phyloP scores from a whole-genome alignment of 2,888 invertebrate species.

The Cyaniris semiargus region DNA sequence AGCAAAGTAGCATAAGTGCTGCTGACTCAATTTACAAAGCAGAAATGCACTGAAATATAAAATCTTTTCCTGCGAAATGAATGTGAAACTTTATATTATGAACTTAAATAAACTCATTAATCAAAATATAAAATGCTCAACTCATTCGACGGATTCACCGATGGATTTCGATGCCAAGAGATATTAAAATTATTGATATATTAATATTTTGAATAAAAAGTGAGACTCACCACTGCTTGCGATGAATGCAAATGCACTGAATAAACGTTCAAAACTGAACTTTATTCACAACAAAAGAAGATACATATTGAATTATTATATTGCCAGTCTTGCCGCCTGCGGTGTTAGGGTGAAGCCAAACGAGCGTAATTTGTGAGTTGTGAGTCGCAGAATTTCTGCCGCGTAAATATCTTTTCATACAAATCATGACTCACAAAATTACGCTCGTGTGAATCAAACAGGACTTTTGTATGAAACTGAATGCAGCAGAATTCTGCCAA shows the following conservation, averaged over 20 bases:
- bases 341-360: no score
- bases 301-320: background rate
- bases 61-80: background rate
- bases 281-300: background rate
- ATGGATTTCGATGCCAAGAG: background rate
- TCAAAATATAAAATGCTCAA: background rate
- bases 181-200: background rate
- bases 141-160: background rate
- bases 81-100: background rate
- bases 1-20: background rate
- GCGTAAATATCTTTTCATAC: no score
- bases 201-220: background rate
- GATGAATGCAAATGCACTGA: no score
- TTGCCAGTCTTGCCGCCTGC: background rate
- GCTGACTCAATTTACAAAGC: background rate
- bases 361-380: no score
- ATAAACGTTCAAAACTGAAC: background rate
- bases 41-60: background rate
- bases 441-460: no score
- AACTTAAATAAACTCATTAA: background rate
- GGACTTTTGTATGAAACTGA: no score
- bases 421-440: no score
- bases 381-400: no score
- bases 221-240: no score
- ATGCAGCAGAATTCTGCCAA: no score